phyloP scores from a whole-genome alignment of 2,113 vertebrate genomes.

The Theropithecus gelada region DNA sequence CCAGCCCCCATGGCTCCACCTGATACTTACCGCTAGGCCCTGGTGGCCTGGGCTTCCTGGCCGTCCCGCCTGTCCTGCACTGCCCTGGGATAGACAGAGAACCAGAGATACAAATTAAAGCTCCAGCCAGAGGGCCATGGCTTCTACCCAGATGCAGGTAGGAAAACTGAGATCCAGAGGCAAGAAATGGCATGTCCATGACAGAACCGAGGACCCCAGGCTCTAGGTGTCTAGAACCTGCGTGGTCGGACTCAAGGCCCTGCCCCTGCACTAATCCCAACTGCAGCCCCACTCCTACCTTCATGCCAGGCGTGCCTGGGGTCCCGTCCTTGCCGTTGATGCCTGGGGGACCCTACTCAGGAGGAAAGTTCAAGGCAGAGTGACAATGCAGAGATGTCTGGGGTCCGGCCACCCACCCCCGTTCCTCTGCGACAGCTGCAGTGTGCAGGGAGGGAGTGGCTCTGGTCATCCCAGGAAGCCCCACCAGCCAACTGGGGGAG shows the following conservation, averaged over 20 bases:
- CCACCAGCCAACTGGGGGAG: background rate
- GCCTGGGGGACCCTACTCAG: slow-evolving; percentile 93
- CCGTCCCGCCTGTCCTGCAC: slow-evolving; percentile 87
- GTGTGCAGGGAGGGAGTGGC: background rate
- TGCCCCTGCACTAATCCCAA: background rate
- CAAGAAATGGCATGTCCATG: background rate
- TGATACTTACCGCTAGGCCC: slow-evolving; percentile 92
- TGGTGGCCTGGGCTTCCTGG: slow-evolving; percentile 92
- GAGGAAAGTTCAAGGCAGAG: slow-evolving; percentile 20
- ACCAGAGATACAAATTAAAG: slow-evolving; percentile 6
- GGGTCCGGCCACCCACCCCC: background rate
- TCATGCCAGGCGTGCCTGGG: slow-evolving; percentile 93
- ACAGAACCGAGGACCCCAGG: background rate
- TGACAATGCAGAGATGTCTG: background rate
- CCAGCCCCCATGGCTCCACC: accelerated
- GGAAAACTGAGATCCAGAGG: background rate
- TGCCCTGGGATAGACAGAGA: slow-evolving; percentile 85
- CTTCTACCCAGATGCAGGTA: background rate
- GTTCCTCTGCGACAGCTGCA: background rate
- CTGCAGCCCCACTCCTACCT: slow-evolving; percentile 84
- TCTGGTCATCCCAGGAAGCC: background rate
- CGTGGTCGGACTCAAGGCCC: background rate
- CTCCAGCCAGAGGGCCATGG: background rate
- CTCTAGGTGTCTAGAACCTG: background rate
- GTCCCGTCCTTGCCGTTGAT: slow-evolving; percentile 98